Evolutionary conservation across 2,113 vertebrate genomes (phyloP), one percentile per base, ranked within the genome.

Genomic region (Halichoerus grypus): DNA sequence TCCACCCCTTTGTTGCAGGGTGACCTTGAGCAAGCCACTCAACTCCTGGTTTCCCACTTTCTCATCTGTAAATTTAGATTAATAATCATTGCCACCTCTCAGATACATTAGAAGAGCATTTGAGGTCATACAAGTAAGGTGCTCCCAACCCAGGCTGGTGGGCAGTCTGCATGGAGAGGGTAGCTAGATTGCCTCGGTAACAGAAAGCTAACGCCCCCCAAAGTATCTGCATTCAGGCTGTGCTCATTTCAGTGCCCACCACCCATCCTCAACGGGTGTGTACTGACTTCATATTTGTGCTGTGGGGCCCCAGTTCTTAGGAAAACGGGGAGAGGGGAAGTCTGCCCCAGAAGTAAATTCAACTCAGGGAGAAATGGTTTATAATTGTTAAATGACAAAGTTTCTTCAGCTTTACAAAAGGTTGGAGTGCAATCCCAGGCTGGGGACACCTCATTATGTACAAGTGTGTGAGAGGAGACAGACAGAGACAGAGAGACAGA

Each of bases 211-310:
- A 4, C 26, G 8, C 28, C 69, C 59, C 28, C 21, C 24, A 67
- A 90, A 42, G 24, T 33, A 2, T 16, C 21, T 39, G 59, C 16
- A 2, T 46, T 42, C 63, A 39, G 10, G 51, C 39, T 18, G 26
- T 5, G 18, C 18, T 31, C 36, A 16, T 74, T 49, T 74, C 1
- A 1, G 36, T 24, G 72, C 3, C 0, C 49, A 28, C 3, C 0
- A 3, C 1, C 33, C 1, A 24, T 2, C 12, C 12, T 1, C 31
- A 24, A 0, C 15, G 11, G 11, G 16, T 69, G 3, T 10, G 21
- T 4, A 80, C 18, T 51, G 59, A 84, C 36, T 59, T 69, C 22
- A 16, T 31, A 26, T 71, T 57, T 55, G 31, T 26, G 13, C n/a
- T 53, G 13, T 61, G 49, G 33, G 36, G 10, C 11, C 46, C 46